Evolutionary conservation across 2,888 invertebrate genomes (phyloP), one percentile per base, ranked within the genome.

Genomic region (Eugnorisma glareosa): DNA sequence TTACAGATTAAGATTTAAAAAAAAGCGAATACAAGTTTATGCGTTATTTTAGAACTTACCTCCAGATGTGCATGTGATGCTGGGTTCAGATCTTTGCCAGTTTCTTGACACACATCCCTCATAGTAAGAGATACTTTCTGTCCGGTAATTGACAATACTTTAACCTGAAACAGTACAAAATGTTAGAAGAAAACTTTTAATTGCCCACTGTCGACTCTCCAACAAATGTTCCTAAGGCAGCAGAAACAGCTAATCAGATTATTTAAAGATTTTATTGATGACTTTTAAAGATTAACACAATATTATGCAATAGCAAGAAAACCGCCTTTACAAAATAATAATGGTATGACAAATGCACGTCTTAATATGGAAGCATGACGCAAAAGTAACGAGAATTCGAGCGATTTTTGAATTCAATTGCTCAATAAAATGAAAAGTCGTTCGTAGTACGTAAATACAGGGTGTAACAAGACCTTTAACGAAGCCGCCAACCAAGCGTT

Each of bases 31-130:
- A 24, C 21, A 51, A 31, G 24, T 43, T 28, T 71, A 43, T 21
- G 15, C 8, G 48, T 51, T 63, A 18, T 28, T 70, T 59, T 0
- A 54, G 28, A 45, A 51, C 95, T 97, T 85, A 97, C 97, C 94
- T 97, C 97, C 63, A 97, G 92, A 84, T 97, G 97, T 15, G 97
- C 97, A 90, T 98, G 97, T 10, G 98, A 98, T 0, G 97, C 95
- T 0, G 99, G 99, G 95, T 99, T 99, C 72, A 99, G 96, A 96
- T 99, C 99, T 92, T 98, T 98, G 0, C 99, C 99, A 0, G 98
- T 98, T 35, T 98, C 97, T 94, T 99, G 99, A 93, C 99, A 99
- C 0, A 99, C 99, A 95, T 99, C 99, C 96, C 99, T 99, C 98
- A 99, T 99, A 0, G 99, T 99, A 5, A 99, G 97, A 2, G 99